A percentile compares a stretch with the other conserved stretches of the same genome.
Evolutionary conservation across 2,797 vertebrate genomes (phyloP).

Genomic region (Scyliorhinus canicula): DNA sequence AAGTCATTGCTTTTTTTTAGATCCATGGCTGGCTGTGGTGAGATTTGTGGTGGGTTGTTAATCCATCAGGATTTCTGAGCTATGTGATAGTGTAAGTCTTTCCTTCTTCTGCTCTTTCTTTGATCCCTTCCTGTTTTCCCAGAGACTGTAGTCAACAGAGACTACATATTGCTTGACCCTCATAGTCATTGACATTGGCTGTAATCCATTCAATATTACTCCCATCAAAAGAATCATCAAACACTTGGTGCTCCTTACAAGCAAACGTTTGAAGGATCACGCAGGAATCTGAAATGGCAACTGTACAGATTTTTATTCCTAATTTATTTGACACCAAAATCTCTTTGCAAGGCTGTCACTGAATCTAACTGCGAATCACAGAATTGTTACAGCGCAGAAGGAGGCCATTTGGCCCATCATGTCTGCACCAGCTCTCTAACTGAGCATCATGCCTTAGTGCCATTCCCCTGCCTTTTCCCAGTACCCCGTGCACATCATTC

Average conservation of each 20-base stretch:
- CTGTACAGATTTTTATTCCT: neutral
- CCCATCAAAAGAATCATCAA: neutral
- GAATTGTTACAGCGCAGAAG: too few relatives aligned
- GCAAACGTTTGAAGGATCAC: neutral
- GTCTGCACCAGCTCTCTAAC: too few relatives aligned
- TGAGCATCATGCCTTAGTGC: too few relatives aligned
- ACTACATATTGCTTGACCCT: neutral
- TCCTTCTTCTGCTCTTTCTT: neutral
- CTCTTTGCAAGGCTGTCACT: neutral
- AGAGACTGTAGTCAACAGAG: neutral
- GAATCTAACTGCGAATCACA: neutral
- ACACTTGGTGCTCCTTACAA: neutral
- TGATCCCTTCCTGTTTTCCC: neutral
- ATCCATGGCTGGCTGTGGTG: neutral
- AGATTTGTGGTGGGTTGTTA: too few relatives aligned
- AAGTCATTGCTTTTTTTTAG: neutral
- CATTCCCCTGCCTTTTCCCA: too few relatives aligned
- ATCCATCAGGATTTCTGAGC: neutral
- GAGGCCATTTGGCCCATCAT: too few relatives aligned
- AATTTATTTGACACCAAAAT: neutral
- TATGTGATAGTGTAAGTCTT: neutral
- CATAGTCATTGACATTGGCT: neutral
- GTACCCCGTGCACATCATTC: too few relatives aligned
- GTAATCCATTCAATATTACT: neutral
- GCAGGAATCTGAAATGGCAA: neutral